A percentile compares a stretch with the other conserved stretches of the same genome.
Evolutionary conservation across 2,113 vertebrate species (phyloP).

Genomic region (Zosterops borbonicus): DNA sequence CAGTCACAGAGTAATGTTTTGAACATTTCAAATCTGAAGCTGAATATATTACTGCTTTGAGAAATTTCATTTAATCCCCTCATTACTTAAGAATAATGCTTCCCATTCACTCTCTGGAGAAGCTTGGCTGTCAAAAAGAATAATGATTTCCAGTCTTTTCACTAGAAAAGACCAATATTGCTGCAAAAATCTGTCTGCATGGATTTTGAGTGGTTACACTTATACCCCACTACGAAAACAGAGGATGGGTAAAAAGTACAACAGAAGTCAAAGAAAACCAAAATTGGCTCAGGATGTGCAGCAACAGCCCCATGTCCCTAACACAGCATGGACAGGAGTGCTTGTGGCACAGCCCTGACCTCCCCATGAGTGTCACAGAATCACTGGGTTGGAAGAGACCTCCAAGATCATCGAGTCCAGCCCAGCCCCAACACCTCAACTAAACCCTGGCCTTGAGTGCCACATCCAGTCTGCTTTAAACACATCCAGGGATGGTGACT

Average conservation of each 20-base stretch:
- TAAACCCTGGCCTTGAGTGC: background rate
- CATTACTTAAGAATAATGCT: background rate
- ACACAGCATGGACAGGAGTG: accelerated
- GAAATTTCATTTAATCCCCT: background rate
- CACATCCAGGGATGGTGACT: background rate
- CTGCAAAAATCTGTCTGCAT: background rate
- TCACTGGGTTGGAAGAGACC: background rate
- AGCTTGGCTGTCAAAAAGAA: background rate
- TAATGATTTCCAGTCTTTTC: background rate
- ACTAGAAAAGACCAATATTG: background rate
- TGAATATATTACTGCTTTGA: background rate
- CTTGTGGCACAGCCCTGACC: background rate
- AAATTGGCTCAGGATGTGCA: background rate
- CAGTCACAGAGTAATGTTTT: background rate
- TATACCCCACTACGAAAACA: background rate
- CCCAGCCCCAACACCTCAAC: background rate
- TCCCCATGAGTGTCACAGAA: accelerated
- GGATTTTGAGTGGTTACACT: background rate
- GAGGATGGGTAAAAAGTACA: background rate
- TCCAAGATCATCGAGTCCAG: background rate
- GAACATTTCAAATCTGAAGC: background rate
- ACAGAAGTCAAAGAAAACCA: background rate
- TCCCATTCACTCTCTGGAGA: background rate
- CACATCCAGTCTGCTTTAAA: no score
- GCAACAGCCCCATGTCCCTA: accelerated